phyloP scores from a whole-genome alignment of 2,113 vertebrate genomes.

The Myiozetetes cayanensis region DNA sequence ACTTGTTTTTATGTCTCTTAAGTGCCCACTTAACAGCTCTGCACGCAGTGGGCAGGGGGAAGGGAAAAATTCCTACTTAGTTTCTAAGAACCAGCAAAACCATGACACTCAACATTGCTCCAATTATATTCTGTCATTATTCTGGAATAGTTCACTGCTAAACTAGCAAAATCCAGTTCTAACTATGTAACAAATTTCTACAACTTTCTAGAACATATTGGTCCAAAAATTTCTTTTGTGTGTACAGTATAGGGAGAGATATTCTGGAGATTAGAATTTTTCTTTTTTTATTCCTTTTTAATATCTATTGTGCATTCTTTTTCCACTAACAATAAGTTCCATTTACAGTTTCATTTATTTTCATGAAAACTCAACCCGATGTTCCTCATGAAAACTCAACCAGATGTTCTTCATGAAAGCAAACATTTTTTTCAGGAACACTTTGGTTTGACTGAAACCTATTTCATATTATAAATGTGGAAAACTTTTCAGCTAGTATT shows the following conservation, averaged over 20 bases:
- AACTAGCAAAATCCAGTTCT: not conserved
- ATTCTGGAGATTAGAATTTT: not conserved
- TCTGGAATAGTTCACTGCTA: not conserved
- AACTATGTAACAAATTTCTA: not conserved
- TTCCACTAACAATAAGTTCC: not conserved
- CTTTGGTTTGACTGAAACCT: not conserved
- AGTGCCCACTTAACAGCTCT: too few relatives aligned
- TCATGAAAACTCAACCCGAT: not conserved
- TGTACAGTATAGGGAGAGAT: not conserved
- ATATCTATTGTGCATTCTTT: not conserved
- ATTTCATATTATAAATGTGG: not conserved
- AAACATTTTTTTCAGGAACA: not conserved
- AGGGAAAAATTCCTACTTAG: too few relatives aligned
- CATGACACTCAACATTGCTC: not conserved
- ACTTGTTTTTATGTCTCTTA: too few relatives aligned
- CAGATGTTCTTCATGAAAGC: not conserved
- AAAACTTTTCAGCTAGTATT: conserved; percentile 4
- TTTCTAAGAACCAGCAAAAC: too few relatives aligned
- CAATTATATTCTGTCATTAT: not conserved
- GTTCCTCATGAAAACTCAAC: not conserved
- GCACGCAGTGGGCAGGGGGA: too few relatives aligned
- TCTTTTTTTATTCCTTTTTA: not conserved
- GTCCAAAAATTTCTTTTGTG: not conserved
- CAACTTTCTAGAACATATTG: not conserved
- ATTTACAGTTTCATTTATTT: not conserved